Conservation (phyloP, 1,140 invertebrate species). For the Drosophila nebulosa region DNA sequence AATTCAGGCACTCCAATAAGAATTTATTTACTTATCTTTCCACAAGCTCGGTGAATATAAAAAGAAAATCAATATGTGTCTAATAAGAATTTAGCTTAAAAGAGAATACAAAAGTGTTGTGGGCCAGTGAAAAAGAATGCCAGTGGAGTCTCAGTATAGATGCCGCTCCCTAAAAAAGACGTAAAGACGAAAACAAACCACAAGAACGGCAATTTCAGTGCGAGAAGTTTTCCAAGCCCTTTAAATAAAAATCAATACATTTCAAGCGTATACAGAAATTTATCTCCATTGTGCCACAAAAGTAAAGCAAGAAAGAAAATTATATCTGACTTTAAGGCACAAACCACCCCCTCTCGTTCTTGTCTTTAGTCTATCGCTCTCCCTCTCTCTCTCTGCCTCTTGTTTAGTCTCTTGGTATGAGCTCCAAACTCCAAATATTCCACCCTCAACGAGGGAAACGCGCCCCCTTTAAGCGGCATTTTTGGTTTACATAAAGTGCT, state of each 20-base stretch:
- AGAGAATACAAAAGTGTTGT: constrained; percentile 37
- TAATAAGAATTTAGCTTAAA: constrained; percentile 50
- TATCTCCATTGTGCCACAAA: constrained; percentile 2
- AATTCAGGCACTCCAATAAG: constrained; percentile 8
- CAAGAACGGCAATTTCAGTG: constrained; percentile 38
- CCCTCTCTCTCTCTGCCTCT: not conserved
- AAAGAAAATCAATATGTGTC: constrained; percentile 68
- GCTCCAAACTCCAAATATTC: constrained; percentile 29
- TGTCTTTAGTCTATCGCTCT: not conserved
- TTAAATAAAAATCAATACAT: constrained; percentile 67
- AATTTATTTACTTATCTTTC: not conserved
- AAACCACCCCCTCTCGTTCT: constrained; percentile 56
- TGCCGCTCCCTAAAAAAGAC: constrained; percentile 60
- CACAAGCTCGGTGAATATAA: constrained; percentile 17
- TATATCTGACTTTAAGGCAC: constrained; percentile 53
- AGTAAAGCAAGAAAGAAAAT: constrained; percentile 36
- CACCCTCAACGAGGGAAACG: constrained; percentile 55
- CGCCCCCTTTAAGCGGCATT: constrained; percentile 66
- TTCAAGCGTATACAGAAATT: constrained; percentile 65
- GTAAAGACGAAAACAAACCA: constrained; percentile 40
- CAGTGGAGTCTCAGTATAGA: constrained; percentile 14
- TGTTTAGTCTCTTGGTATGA: not conserved
- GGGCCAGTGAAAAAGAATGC: constrained; percentile 36
- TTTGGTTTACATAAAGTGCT: constrained; percentile 24
- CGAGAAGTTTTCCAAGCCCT: constrained; percentile 52